A percentile compares a stretch with the other conserved stretches of the same genome.
These are phyloP conservation scores for Quadroppia sp. DNA, from an alignment of 2,888 invertebrate species.

Conservation along the genomic window DNA sequence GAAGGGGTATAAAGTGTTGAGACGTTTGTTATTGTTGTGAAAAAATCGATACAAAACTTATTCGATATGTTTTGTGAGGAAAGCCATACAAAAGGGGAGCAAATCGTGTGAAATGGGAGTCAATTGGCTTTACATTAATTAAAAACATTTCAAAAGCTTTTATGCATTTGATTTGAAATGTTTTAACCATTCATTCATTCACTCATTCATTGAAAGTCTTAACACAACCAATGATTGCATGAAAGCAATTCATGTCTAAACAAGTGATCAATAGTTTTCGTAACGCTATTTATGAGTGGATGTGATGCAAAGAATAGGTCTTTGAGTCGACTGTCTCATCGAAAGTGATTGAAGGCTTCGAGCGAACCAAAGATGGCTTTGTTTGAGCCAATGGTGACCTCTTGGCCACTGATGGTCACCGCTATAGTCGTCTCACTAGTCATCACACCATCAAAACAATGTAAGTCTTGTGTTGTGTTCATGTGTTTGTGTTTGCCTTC, in stretches of 20 bases:
- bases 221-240: not conserved
- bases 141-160: no score
- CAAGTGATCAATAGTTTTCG: not conserved
- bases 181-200: no score
- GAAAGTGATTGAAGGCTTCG: not conserved
- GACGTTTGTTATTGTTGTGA: not conserved
- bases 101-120: not conserved
- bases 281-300: slow-evolving; percentile 1
- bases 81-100: not conserved
- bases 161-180: no score
- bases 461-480: not conserved
- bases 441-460: not conserved
- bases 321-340: not conserved
- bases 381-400: not conserved
- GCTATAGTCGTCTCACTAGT: not conserved
- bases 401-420: not conserved
- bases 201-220: no score
- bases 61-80: not conserved
- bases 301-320: no score
- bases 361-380: slow-evolving; percentile 21
- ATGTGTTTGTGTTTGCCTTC: no score
- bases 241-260: not conserved
- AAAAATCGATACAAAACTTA: not conserved
- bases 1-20: not conserved
- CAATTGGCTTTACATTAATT: not conserved